Evolutionary conservation across 1,140 invertebrate species (phyloP).

Genomic region (Drosophila asahinai): DNA sequence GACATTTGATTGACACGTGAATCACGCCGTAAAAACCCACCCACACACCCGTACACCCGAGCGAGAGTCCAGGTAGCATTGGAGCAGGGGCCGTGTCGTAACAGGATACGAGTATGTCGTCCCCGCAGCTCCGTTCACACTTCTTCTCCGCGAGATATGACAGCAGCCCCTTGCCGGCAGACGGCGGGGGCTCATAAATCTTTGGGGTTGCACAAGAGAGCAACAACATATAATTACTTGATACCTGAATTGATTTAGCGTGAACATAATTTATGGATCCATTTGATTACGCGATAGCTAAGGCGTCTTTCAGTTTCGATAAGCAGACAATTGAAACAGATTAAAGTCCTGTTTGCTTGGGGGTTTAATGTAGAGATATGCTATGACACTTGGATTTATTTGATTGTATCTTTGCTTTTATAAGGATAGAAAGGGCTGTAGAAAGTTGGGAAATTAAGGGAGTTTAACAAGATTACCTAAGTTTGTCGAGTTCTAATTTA

Average conservation of each 20-base stretch:
- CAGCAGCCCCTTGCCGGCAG: slow-evolving; percentile 30
- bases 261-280: slow-evolving; percentile 48
- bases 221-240: slow-evolving; percentile 56
- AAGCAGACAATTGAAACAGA: slow-evolving; percentile 9
- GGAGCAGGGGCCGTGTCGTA: slow-evolving; percentile 38
- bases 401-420: slow-evolving; percentile 1
- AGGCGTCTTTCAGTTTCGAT: slow-evolving; percentile 9
- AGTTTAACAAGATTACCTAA: not conserved
- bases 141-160: slow-evolving; percentile 25
- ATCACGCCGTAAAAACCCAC: slow-evolving; percentile 73
- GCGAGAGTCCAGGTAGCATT: slow-evolving; percentile 8
- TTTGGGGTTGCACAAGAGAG: slow-evolving; percentile 23
- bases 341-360: slow-evolving; percentile 1
- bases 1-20: slow-evolving; percentile 84
- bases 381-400: not conserved
- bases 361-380: not conserved
- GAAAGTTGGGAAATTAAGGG: not conserved
- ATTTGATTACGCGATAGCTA: slow-evolving; percentile 13
- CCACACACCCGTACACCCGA: slow-evolving; percentile 2
- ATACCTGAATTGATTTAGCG: slow-evolving; percentile 50
- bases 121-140: slow-evolving; percentile 19
- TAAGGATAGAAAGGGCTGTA: not conserved
- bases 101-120: slow-evolving; percentile 47
- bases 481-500: not conserved
- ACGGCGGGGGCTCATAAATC: slow-evolving; percentile 39